Evolutionary conservation across 2,888 invertebrate species (phyloP).

Genomic region (Adelphocoris suturalis): DNA sequence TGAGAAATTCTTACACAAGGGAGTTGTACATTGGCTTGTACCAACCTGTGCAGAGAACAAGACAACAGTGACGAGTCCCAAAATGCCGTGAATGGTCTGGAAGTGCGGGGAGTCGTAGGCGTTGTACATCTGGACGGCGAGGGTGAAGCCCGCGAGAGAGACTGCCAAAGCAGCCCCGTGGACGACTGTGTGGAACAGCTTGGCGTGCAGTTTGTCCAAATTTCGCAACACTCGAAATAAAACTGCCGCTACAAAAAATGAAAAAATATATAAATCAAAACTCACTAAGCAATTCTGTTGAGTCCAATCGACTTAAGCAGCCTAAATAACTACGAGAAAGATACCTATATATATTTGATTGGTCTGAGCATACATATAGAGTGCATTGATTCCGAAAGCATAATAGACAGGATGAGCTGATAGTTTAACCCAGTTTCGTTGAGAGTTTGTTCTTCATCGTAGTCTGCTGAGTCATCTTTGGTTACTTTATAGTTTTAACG

Average conservation of each 20-base stretch:
- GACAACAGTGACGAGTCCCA: slow-evolving; percentile 50
- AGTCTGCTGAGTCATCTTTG: too few relatives aligned
- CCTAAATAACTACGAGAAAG: too few relatives aligned
- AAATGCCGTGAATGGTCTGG: slow-evolving; percentile 51
- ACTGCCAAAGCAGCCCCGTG: slow-evolving; percentile 38
- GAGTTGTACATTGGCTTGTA: neutral
- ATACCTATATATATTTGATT: too few relatives aligned
- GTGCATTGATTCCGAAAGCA: too few relatives aligned
- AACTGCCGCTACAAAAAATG: slow-evolving; percentile 51
- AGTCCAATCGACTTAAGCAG: too few relatives aligned
- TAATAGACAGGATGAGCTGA: too few relatives aligned
- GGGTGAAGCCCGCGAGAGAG: slow-evolving; percentile 3
- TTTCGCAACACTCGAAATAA: slow-evolving; percentile 15
- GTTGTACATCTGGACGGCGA: slow-evolving; percentile 28
- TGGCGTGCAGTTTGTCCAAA: slow-evolving; percentile 39
- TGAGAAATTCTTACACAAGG: too few relatives aligned
- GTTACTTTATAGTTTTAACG: too few relatives aligned
- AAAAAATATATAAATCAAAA: neutral
- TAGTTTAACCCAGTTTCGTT: too few relatives aligned
- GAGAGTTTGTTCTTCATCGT: too few relatives aligned
- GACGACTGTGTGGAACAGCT: slow-evolving; percentile 42
- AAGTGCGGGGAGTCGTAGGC: slow-evolving; percentile 42
- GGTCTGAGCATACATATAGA: too few relatives aligned
- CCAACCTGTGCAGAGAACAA: slow-evolving; percentile 51
- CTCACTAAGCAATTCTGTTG: too few relatives aligned